These are phyloP conservation scores for Parascotia fuliginaria DNA, from an alignment of 2,888 invertebrate species.

Conservation along the genomic window DNA sequence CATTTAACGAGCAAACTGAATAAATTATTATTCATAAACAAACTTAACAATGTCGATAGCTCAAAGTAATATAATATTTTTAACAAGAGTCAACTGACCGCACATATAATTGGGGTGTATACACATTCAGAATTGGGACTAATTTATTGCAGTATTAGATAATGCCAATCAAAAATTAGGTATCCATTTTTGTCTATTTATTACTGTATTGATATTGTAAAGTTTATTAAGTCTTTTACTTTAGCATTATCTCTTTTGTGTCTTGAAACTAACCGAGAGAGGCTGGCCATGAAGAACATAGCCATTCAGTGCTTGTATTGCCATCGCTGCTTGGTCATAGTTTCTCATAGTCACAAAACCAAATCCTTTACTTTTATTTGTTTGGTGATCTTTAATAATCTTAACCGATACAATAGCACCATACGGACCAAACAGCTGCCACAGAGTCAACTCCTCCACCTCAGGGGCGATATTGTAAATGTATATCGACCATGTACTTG, in stretches of 20 bases:
- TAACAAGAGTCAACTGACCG: conserved; percentile 79
- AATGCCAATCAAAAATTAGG: conserved; percentile 74
- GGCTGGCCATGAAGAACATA: conserved; percentile 80
- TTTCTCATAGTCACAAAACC: conserved; percentile 85
- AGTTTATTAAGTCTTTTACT: conserved; percentile 68
- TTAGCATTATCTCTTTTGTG: conserved; percentile 85
- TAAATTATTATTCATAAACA: conserved; percentile 86
- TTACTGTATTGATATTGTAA: conserved; percentile 84
- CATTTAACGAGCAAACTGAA: conserved; percentile 86
- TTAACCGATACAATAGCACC: conserved; percentile 86
- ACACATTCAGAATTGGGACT: conserved; percentile 60
- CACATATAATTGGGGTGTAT: conserved; percentile 67
- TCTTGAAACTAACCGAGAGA: conserved; percentile 84
- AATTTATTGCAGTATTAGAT: conserved; percentile 67
- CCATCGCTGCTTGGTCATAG: conserved; percentile 84
- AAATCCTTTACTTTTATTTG: conserved; percentile 84
- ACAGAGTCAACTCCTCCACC: conserved; percentile 82
- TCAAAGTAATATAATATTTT: conserved; percentile 84
- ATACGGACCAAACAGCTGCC: conserved; percentile 85
- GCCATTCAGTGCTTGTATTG: conserved; percentile 83
- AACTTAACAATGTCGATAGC: conserved; percentile 86
- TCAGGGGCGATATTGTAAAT: conserved; percentile 84
- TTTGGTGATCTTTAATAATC: conserved; percentile 84
- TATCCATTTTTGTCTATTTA: conserved; percentile 73
- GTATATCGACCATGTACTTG: conserved; percentile 84